Conservation (phyloP, 2,888 invertebrate species). For the Scaptomyza cyrtandrae region DNA sequence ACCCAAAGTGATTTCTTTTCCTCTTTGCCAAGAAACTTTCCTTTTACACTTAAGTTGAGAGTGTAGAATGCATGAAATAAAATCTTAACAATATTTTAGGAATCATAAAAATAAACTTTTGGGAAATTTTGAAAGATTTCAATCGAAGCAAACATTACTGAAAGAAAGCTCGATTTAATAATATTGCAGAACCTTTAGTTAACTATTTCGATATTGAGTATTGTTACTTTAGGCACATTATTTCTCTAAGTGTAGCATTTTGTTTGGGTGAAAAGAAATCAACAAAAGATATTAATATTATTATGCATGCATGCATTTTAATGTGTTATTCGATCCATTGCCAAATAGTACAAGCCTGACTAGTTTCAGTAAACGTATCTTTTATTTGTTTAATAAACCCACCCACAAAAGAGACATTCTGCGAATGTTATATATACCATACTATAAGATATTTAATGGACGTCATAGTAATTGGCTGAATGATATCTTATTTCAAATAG, state of each 20-base stretch:
- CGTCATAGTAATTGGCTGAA: conserved; percentile 59
- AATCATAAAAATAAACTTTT: too few relatives aligned
- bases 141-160: too few relatives aligned
- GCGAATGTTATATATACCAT: not conserved
- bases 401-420: conserved; percentile 1
- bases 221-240: not conserved
- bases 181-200: too few relatives aligned
- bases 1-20: too few relatives aligned
- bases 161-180: too few relatives aligned
- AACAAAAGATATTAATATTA: conserved; percentile 1
- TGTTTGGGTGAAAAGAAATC: not conserved
- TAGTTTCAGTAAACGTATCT: conserved; percentile 8
- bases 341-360: conserved; percentile 5
- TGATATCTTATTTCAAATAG: conserved; percentile 46
- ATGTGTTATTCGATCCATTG: conserved; percentile 8
- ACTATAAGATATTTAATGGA: conserved; percentile 30
- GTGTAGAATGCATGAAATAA: too few relatives aligned
- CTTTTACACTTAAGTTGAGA: too few relatives aligned
- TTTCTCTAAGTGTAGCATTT: not conserved
- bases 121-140: too few relatives aligned
- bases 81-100: too few relatives aligned
- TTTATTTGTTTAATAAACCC: not conserved
- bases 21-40: too few relatives aligned
- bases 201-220: too few relatives aligned
- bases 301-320: not conserved